Evolutionary conservation across 1,140 invertebrate genomes (phyloP).

Genomic region (Drosophila hydei): DNA sequence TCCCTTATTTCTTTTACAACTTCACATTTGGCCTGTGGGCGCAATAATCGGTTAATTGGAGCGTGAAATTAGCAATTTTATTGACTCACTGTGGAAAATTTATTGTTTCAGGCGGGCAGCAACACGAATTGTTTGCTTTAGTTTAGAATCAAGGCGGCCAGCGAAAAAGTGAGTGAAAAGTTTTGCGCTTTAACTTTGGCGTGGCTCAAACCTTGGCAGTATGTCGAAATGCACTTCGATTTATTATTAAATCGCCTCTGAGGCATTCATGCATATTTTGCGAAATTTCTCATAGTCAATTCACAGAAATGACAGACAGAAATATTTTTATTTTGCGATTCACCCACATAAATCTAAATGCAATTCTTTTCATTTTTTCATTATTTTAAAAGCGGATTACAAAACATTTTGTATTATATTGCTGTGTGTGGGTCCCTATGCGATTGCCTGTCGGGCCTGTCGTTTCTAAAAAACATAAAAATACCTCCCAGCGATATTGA

Average conservation of each 20-base stretch:
- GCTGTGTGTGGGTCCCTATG: constrained; percentile 3
- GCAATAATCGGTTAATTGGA: constrained; percentile 74
- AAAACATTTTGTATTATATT: constrained; percentile 35
- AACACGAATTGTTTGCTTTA: constrained; percentile 21
- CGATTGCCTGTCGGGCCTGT: constrained; percentile 46
- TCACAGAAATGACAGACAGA: constrained; percentile 28
- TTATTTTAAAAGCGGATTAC: constrained; percentile 78
- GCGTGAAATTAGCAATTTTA: constrained; percentile 78
- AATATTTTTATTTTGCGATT: constrained; percentile 10
- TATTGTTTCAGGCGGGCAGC: constrained; percentile 52
- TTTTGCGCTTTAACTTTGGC: constrained; percentile 1
- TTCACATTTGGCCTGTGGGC: constrained; percentile 32
- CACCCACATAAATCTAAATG: constrained; percentile 37
- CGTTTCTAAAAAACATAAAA: constrained; percentile 47
- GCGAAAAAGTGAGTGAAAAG: constrained; percentile 8
- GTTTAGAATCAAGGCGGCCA: constrained; percentile 6
- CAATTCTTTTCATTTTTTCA: constrained; percentile 39
- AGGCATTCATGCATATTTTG: constrained; percentile 53
- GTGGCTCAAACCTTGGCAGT: background rate
- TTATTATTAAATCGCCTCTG: constrained; percentile 25
- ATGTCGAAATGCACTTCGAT: constrained; percentile 24
- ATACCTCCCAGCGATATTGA: constrained; percentile 63
- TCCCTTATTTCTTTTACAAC: constrained; percentile 45
- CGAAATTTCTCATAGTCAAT: constrained; percentile 3
- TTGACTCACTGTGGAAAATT: constrained; percentile 67